Base-by-base conservation (phyloP, 64 coral and sea anemone genomes). In the Acropora yongei region DNA sequence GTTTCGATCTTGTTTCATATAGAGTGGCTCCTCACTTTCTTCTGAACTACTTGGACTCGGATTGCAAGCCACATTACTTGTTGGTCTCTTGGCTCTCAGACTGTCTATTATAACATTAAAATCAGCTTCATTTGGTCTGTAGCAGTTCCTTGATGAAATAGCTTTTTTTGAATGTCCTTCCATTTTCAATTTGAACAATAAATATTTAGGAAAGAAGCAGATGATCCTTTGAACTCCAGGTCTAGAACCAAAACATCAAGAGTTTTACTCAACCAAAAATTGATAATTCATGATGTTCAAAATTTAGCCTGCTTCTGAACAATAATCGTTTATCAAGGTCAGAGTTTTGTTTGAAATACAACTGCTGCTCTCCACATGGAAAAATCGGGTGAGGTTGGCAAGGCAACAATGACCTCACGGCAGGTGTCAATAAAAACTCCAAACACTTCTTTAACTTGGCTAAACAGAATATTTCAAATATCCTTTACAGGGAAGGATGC, bases 361-460 rank as follows among this genome's bases (percentile, higher is more conserved):
- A 44, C 11, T 5, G 49, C 63, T 47, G 68, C 49, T 49, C 61
- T 68, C 82, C 7, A 8, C 57, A 84, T 41, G 6, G n/a, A 44
- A 19, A 71, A 71, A 20, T 55, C 20, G 18, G 13, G 12, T 6
- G 18, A 47, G 12, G 82, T 71, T 84, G 82, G 67, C 82, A 71
- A 8, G 80, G 80, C 41, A 83, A 83, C 82, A 48, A 67, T 68
- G 17, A 47, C n/a, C 8, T 68, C 41, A 8, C 82, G 6, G 82
- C 82, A 84, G 82, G 82, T 84, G 82, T 44, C 67, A 14, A 67
- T 10, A 71, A 48, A 65, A 14, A 13, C 61, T 83, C 67, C 16
- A 55, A 83, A 83, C 57, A 83, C 43, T 83, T 68, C 13, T 45
- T 65, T 65, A 51, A 83, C 41, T 83, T 83, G 17, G 8, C 65